Evolutionary conservation across 2,113 vertebrate genomes (phyloP).

Genomic region (Suncus etruscus): DNA sequence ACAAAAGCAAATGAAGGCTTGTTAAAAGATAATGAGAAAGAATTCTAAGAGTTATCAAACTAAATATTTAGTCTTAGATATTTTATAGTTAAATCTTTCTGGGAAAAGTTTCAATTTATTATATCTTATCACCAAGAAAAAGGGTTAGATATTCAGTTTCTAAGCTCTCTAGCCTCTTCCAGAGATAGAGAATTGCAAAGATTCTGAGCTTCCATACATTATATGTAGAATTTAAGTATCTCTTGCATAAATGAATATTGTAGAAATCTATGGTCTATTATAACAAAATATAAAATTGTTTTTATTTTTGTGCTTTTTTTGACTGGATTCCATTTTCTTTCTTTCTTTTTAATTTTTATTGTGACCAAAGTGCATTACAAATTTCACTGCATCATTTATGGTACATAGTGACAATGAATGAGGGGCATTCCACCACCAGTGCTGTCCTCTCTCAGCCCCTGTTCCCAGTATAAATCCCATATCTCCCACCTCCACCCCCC

Average conservation of each 20-base stretch:
- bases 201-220: not conserved
- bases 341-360: too few relatives aligned
- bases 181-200: not conserved
- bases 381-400: too few relatives aligned
- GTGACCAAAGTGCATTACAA: too few relatives aligned
- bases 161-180: not conserved
- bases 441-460: too few relatives aligned
- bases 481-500: too few relatives aligned
- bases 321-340: too few relatives aligned
- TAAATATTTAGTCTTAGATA: conserved; percentile 39
- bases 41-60: conserved; percentile 9
- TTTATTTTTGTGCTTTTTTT: too few relatives aligned
- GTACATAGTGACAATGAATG: too few relatives aligned
- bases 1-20: conserved; percentile 22
- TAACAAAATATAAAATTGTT: too few relatives aligned
- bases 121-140: not conserved
- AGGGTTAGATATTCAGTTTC: conserved; percentile 10
- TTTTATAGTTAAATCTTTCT: conserved; percentile 39
- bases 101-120: conserved; percentile 43
- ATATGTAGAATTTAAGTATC: not conserved
- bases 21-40: conserved; percentile 37
- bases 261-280: too few relatives aligned
- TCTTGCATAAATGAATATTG: not conserved
- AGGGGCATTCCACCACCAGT: too few relatives aligned
- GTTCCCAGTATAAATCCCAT: too few relatives aligned